Base-by-base conservation (phyloP, 2,888 invertebrate species). In the Andrena marginata region DNA sequence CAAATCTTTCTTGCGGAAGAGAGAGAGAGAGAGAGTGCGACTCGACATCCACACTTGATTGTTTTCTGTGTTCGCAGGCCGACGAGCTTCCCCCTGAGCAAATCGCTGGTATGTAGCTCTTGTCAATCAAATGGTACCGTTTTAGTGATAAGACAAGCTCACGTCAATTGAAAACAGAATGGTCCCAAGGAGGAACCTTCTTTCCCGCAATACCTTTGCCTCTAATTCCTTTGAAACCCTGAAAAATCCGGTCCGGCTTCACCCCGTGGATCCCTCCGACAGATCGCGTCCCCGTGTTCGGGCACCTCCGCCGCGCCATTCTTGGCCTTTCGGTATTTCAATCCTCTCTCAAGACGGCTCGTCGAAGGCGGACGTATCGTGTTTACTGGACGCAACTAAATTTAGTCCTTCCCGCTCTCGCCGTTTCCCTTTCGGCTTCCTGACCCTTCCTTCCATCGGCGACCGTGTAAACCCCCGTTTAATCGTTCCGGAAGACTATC, bases 51-150 rank as follows among this genome's bases (percentile, higher is more conserved):
- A 69, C 76, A 49, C 70, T 75, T 77, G 70, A 85, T 73, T 60
- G 85, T 76, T 77, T 65, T 86, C 89, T 91, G 89, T 92, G 72
- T 81, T 91, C 96, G 86, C 95, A 98, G 97, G 97, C 96, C 93
- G 97, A 98, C 95, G 98, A 98, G 95, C 96, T 98, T 93, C 98
- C 98, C 82, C 96, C 98, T 95, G 98, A 98, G 96, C 98, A 98
- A 95, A 96, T 98, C 92, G 97, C 97, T 94, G 97, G 97, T 98
- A 95, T 96, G 97, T 96, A 90, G 59, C 8, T 10, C 31, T 54
- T 51, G 76, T 1, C n/a, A 5, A 31, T n/a, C 7, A 42, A 60
- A 42, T 42, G 10, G 51, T 51, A 51, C 8, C 5, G 20, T 20
- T 51, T 20, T 51, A 51, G 20, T 6, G 51, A 51, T 51, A 20